Conservation (phyloP, 1,140 invertebrate species). For the Idris sp. region DNA sequence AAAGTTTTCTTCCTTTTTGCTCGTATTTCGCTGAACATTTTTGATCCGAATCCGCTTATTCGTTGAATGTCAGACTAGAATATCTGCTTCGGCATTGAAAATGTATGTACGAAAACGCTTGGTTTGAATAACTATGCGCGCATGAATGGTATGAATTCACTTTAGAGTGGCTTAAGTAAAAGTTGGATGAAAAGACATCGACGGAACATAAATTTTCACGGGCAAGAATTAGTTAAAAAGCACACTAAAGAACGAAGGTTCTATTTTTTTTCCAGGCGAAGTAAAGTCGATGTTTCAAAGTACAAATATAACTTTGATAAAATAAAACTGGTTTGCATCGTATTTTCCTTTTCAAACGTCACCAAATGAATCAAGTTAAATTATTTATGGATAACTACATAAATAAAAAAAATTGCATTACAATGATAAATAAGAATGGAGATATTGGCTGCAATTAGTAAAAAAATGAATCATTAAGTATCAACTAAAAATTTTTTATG, state of each 20-base stretch:
- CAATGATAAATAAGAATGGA: no score
- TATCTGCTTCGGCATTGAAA: slow-evolving; percentile 40
- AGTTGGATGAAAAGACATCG: slow-evolving; percentile 49
- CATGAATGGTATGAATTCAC: slow-evolving; percentile 51
- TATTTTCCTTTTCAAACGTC: slow-evolving; percentile 1
- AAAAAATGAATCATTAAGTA: no score
- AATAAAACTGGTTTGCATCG: slow-evolving; percentile 17
- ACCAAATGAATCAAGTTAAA: no score
- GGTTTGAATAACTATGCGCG: slow-evolving; percentile 42
- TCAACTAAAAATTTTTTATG: no score
- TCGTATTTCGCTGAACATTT: slow-evolving; percentile 23
- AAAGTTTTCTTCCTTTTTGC: slow-evolving; percentile 2
- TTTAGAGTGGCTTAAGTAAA: slow-evolving; percentile 37
- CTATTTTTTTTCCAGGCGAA: slow-evolving; percentile 15
- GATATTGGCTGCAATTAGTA: no score
- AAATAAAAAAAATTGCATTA: no score
- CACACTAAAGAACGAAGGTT: slow-evolving; percentile 17
- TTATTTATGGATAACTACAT: no score
- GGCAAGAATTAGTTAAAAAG: slow-evolving; percentile 44
- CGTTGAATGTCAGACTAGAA: slow-evolving; percentile 29
- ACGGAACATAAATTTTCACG: slow-evolving; percentile 39
- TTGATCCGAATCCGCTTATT: slow-evolving; percentile 12
- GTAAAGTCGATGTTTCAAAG: slow-evolving; percentile 23
- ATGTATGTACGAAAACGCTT: slow-evolving; percentile 40
- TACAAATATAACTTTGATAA: slow-evolving; percentile 28